Evolutionary conservation across 1,140 invertebrate species (phyloP).

Genomic region (Panulirus ornatus): DNA sequence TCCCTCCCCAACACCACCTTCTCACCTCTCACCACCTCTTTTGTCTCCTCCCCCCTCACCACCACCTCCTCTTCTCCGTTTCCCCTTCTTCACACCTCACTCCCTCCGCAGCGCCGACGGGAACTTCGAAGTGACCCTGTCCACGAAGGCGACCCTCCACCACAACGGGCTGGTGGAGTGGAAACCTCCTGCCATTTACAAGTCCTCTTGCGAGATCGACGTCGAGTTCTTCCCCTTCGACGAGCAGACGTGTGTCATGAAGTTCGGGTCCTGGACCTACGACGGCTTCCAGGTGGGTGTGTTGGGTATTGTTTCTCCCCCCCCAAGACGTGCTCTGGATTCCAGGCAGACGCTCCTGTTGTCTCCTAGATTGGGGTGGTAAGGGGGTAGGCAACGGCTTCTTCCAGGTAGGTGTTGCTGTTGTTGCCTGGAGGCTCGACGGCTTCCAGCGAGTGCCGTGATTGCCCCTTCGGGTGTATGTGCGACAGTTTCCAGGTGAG

Average conservation of each 20-base stretch:
- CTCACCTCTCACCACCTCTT: background rate
- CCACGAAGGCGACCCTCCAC: slow-evolving; percentile 62
- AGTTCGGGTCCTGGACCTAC: slow-evolving; percentile 67
- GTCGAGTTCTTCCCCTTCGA: slow-evolving; percentile 68
- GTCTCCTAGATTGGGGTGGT: background rate
- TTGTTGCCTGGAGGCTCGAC: too few relatives aligned
- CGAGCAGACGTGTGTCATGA: slow-evolving; percentile 67
- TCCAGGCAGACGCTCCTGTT: too few relatives aligned
- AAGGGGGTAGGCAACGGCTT: background rate
- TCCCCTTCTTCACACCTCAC: background rate
- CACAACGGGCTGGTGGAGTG: slow-evolving; percentile 60
- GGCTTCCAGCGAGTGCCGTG: too few relatives aligned
- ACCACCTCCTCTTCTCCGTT: background rate
- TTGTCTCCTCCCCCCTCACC: background rate
- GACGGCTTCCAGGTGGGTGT: slow-evolving; percentile 58
- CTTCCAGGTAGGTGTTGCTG: too few relatives aligned
- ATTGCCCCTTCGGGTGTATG: too few relatives aligned
- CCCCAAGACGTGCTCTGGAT: background rate
- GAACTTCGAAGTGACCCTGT: slow-evolving; percentile 64
- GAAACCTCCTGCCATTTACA: slow-evolving; percentile 67
- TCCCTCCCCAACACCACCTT: background rate
- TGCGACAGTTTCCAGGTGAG: too few relatives aligned
- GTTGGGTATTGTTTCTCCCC: background rate
- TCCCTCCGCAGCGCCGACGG: slow-evolving; percentile 45
- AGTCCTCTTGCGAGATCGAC: slow-evolving; percentile 67